Base-by-base conservation (phyloP, 2,797 vertebrate species). In the Adrianichthys oophorus region DNA sequence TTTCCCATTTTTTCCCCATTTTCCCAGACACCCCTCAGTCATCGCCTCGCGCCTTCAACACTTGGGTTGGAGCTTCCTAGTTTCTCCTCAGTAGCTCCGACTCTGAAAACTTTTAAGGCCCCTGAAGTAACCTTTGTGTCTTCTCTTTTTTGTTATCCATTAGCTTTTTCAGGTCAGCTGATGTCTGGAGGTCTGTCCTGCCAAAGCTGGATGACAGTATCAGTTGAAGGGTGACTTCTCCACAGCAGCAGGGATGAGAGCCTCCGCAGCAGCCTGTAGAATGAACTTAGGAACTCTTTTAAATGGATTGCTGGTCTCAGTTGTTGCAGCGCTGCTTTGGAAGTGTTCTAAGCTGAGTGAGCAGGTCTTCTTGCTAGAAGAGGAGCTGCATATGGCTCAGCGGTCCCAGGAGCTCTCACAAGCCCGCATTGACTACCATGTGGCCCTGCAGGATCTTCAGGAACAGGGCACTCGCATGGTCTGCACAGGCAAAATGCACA, bases 401-500 rank as follows among this genome's bases (percentile, higher is more conserved):
- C 94, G 93, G 79, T 93, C 94, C 15, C 91, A 94, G 52, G 95
- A 96, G 47, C 68, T 95, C 41, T 92, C 93, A 0, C 90, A 94
- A 48, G 92, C 84, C 19, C 91, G 74, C 49, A 90, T 95, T 2
- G 96, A 99, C 87, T 98, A 99, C 80, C 93, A 96, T 0, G 90
- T 89, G 1, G 97, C 97, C 43, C 90, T 99, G 62, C 94, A 93
- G 83, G 86, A 89, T 0, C 93, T 99, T 42, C 85, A 91, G 79
- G 94, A 98, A 77, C 93, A 95, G 0, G 98, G 98, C 56, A 98
- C 97, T 4, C 92, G 90, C 73, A 98, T 99, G 97, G 95, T 98
- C 69, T 99, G 98, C 91, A 95, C 95, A 0, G 96, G 98, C 52
- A 95, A 95, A 86, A 98, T 97, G 85, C 98, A 99, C 89, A 99